Conservation (phyloP, 2,113 vertebrate species). For the Callospermophilus lateralis region DNA sequence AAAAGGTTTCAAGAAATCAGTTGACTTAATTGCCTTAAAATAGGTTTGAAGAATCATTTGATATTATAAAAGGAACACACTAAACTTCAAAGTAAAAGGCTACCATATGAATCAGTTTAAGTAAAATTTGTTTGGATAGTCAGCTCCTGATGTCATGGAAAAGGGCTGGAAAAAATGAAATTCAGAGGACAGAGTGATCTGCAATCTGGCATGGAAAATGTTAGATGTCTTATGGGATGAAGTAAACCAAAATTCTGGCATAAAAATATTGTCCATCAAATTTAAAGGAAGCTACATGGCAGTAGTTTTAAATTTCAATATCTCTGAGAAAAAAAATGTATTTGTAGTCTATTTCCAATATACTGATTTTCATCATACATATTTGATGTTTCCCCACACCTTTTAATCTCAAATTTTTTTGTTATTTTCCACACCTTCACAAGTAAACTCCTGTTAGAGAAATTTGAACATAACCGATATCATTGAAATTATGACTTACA, state of each 20-base stretch:
- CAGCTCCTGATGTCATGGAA: slow-evolving; percentile 69
- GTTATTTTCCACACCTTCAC: neutral
- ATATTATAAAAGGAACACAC: slow-evolving; percentile 38
- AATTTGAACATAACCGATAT: neutral
- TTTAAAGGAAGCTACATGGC: slow-evolving; percentile 16
- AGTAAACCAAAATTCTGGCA: slow-evolving; percentile 34
- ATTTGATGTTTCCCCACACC: neutral
- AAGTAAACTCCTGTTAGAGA: neutral
- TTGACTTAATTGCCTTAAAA: slow-evolving; percentile 48
- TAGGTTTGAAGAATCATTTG: slow-evolving; percentile 24
- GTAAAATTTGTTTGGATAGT: slow-evolving; percentile 60
- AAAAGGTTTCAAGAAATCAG: slow-evolving; percentile 13
- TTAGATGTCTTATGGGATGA: slow-evolving; percentile 51
- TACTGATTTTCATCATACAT: neutral
- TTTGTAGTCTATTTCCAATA: neutral
- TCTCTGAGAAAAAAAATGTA: slow-evolving; percentile 13
- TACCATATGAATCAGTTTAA: slow-evolving; percentile 67
- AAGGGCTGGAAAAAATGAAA: slow-evolving; percentile 55
- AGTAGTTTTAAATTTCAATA: neutral
- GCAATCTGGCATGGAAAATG: slow-evolving; percentile 42
- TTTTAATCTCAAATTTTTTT: neutral
- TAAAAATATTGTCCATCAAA: slow-evolving; percentile 27
- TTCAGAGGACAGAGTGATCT: slow-evolving; percentile 23
- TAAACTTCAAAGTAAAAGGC: slow-evolving; percentile 43
- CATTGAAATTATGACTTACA: neutral